Evolutionary conservation across 2,888 invertebrate genomes (phyloP).

Genomic region (Phortica okadai): DNA sequence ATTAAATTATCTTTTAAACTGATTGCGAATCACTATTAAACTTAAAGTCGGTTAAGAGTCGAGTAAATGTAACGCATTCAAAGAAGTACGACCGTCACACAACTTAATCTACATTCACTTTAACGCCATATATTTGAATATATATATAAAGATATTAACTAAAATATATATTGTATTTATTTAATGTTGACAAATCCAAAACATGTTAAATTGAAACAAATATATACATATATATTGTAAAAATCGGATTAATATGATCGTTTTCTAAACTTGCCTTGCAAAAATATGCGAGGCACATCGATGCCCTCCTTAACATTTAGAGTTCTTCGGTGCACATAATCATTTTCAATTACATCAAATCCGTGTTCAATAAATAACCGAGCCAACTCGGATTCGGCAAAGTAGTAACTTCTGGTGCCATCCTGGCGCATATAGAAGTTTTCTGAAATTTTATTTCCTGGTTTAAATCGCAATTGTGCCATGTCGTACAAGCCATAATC

Average conservation of each 20-base stretch:
- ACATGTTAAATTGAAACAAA: conserved; percentile 58
- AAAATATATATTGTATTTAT: conserved; percentile 62
- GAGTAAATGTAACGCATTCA: neutral
- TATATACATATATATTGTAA: conserved; percentile 41
- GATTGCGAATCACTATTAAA: neutral
- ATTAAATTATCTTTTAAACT: neutral
- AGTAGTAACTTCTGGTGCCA: conserved; percentile 94
- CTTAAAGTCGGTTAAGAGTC: neutral
- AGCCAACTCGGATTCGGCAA: conserved; percentile 83
- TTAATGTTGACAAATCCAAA: conserved; percentile 65
- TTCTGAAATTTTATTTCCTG: conserved; percentile 93
- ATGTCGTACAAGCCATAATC: conserved; percentile 98
- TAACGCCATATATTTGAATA: neutral
- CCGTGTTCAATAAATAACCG: conserved; percentile 83
- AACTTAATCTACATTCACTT: conserved; percentile 10
- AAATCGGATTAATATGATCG: neutral
- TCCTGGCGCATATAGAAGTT: conserved; percentile 98
- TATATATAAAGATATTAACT: neutral
- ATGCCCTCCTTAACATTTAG: conserved; percentile 94
- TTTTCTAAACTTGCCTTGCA: conserved; percentile 91
- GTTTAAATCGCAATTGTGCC: conserved; percentile 95
- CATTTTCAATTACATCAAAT: conserved; percentile 83
- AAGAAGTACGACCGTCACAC: too few relatives aligned
- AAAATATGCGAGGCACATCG: conserved; percentile 93
- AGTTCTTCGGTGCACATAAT: conserved; percentile 91